These are phyloP conservation scores for Brenthis hecate DNA, from an alignment of 2,888 invertebrate species.

Conservation along the genomic window DNA sequence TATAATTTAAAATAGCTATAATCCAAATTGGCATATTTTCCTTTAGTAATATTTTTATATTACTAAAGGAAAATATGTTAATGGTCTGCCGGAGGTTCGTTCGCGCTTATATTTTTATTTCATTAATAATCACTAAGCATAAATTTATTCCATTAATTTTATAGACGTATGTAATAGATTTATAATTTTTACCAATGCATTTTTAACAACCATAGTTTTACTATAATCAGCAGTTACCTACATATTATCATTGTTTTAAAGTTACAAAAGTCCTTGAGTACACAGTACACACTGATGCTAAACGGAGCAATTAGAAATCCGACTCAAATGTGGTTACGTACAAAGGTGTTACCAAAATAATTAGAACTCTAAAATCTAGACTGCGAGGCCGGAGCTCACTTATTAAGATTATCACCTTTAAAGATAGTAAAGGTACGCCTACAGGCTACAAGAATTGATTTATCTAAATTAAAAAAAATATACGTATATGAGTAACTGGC, in stretches of 20 bases:
- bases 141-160: too few species aligned
- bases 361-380: slow-evolving; percentile 63
- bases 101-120: too few species aligned
- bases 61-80: too few species aligned
- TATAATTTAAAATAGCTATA: too few species aligned
- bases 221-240: not conserved
- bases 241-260: not conserved
- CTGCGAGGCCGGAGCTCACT: slow-evolving; percentile 56
- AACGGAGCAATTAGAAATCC: slow-evolving; percentile 72
- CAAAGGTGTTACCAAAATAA: slow-evolving; percentile 70
- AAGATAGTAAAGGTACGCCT: slow-evolving; percentile 16
- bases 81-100: too few species aligned
- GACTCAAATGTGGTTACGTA: slow-evolving; percentile 53
- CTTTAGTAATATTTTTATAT: too few species aligned
- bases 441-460: too few species aligned
- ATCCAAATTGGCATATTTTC: too few species aligned
- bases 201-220: not conserved
- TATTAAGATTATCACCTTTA: slow-evolving; percentile 59
- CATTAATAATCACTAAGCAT: too few species aligned
- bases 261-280: slow-evolving; percentile 54
- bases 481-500: too few species aligned
- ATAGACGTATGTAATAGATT: too few species aligned
- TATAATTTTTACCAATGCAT: not conserved
- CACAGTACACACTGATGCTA: slow-evolving; percentile 48
- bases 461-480: too few species aligned